Percentiles rank a stretch among this genome's conserved stretches.
Conservation (phyloP, 2,888 invertebrate genomes). For the Aleiodes leptofemur region DNA sequence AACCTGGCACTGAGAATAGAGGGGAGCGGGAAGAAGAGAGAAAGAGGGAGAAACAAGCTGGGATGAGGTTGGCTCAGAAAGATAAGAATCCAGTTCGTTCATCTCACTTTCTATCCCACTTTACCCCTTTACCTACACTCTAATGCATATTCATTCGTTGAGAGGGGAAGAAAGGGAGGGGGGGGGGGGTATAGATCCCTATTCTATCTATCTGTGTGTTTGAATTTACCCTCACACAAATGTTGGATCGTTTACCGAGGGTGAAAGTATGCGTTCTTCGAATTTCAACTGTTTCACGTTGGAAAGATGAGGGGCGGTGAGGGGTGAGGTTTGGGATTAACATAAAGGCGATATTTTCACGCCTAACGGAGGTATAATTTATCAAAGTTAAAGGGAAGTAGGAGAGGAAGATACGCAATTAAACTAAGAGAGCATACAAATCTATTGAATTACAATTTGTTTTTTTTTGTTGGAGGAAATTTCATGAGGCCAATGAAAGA, state of each 20-base stretch:
- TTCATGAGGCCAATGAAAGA: not conserved
- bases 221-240: constrained; percentile 35
- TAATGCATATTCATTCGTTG: constrained; percentile 39
- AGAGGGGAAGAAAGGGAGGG: too few species aligned
- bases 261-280: constrained; percentile 49
- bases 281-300: constrained; percentile 43
- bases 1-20: constrained; percentile 37
- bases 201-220: constrained; percentile 42
- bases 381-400: constrained; percentile 25
- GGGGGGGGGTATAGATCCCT: constrained; percentile 11
- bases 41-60: constrained; percentile 39
- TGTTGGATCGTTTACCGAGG: constrained; percentile 43
- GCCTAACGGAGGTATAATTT: constrained; percentile 26
- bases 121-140: constrained; percentile 49
- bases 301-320: not conserved
- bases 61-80: constrained; percentile 47
- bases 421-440: constrained; percentile 9
- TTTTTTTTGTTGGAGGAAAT: not conserved
- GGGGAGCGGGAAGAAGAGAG: constrained; percentile 23
- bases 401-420: constrained; percentile 32
- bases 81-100: constrained; percentile 31
- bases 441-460: constrained; percentile 13
- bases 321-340: constrained; percentile 25
- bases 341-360: constrained; percentile 45
- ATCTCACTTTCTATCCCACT: constrained; percentile 40